A percentile compares a stretch with the other conserved stretches of the same genome.
Conservation (phyloP, 2,113 vertebrate genomes). For the Gambusia holbrooki region DNA sequence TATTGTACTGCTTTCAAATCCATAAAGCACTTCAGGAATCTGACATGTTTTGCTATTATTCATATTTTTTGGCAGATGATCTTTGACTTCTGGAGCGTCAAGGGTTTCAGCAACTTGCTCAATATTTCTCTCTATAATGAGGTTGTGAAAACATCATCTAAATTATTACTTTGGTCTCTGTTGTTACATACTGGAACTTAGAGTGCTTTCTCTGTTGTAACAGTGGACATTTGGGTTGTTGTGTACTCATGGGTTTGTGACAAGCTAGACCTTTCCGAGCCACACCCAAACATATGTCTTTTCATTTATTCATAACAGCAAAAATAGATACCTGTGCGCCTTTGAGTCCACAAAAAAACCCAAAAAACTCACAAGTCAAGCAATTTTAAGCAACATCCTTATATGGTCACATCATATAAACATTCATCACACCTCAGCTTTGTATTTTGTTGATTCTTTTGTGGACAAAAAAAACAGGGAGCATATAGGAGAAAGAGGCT, state of each 20-base stretch:
- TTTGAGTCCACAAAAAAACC: not conserved
- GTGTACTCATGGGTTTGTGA: slow-evolving; percentile 50
- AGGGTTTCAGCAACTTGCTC: slow-evolving; percentile 70
- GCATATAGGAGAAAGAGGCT: slow-evolving; percentile 58
- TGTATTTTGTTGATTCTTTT: slow-evolving; percentile 68
- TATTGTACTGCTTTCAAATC: slow-evolving; percentile 26
- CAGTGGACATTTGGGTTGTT: slow-evolving; percentile 51
- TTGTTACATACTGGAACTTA: slow-evolving; percentile 61
- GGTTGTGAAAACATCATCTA: slow-evolving; percentile 56
- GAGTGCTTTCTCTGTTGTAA: slow-evolving; percentile 61
- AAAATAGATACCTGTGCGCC: no score
- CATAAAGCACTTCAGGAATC: slow-evolving; percentile 51
- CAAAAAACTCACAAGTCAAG: slow-evolving; percentile 1
- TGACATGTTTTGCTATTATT: slow-evolving; percentile 37
- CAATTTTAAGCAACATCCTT: slow-evolving; percentile 30
- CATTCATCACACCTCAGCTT: slow-evolving; percentile 64
- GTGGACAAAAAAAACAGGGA: slow-evolving; percentile 69
- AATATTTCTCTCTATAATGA: slow-evolving; percentile 62
- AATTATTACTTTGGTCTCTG: slow-evolving; percentile 59
- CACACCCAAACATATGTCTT: no score
- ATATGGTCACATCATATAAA: slow-evolving; percentile 45
- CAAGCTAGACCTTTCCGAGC: slow-evolving; percentile 44
- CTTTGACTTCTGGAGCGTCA: slow-evolving; percentile 46
- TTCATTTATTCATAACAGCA: not conserved
- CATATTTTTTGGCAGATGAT: slow-evolving; percentile 36